Conservation (phyloP, 2,888 invertebrate genomes). For the Tenthredo amoena region DNA sequence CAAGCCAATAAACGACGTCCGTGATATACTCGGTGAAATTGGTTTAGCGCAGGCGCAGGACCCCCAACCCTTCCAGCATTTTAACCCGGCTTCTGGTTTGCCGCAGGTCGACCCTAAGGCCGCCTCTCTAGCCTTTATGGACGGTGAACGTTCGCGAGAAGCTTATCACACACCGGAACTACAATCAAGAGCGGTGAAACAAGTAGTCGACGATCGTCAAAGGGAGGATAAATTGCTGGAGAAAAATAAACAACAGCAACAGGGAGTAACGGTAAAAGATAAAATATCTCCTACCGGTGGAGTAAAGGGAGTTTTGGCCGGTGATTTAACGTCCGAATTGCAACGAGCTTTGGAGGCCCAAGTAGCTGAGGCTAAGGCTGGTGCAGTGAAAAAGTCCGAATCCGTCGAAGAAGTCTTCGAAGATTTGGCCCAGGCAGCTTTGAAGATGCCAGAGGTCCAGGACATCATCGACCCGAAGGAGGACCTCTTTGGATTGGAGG, state of each 20-base stretch:
- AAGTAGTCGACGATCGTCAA: neutral
- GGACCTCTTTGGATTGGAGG: constrained; percentile 22
- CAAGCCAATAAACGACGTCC: constrained; percentile 38
- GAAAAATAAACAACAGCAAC: neutral
- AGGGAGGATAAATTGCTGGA: neutral
- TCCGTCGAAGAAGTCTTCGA: constrained; percentile 41
- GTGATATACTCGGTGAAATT: constrained; percentile 39
- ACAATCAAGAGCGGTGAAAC: neutral
- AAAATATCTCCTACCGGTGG: neutral
- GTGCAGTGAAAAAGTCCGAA: constrained; percentile 31
- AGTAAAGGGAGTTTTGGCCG: neutral
- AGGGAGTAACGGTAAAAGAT: neutral
- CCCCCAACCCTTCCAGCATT: constrained; percentile 57
- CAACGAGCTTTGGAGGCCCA: constrained; percentile 40
- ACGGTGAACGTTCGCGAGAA: constrained; percentile 61
- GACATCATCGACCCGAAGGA: constrained; percentile 47
- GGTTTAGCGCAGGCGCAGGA: constrained; percentile 56
- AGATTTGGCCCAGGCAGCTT: constrained; percentile 40
- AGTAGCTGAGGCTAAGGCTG: constrained; percentile 33
- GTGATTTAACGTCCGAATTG: constrained; percentile 12
- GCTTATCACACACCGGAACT: neutral
- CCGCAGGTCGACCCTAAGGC: constrained; percentile 65
- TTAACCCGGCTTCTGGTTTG: constrained; percentile 20
- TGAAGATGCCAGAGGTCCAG: constrained; percentile 50
- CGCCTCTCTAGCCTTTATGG: constrained; percentile 69